These are phyloP conservation scores for Parauchenoglanis ngamensis DNA, from an alignment of 2,797 vertebrate genomes.

Conservation along the genomic window DNA sequence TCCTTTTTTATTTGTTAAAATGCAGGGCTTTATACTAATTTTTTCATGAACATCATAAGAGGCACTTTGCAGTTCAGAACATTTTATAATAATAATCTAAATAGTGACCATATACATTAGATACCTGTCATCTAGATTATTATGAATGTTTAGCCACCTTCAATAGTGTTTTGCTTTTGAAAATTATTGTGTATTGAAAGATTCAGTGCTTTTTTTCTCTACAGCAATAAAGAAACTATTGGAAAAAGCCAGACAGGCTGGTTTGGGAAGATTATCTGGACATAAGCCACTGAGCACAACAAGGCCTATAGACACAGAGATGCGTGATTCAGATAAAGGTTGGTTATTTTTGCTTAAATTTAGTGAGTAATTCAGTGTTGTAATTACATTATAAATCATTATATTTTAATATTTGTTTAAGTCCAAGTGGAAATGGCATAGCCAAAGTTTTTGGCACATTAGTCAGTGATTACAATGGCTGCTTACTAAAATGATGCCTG, in stretches of 20 bases:
- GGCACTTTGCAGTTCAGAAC: neutral
- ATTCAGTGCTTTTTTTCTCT: conserved; percentile 53
- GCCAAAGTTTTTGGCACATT: neutral
- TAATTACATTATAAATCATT: neutral
- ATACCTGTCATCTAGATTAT: neutral
- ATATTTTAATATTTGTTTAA: conserved; percentile 3
- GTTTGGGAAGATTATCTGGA: conserved; percentile 69
- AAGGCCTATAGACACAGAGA: conserved; percentile 75
- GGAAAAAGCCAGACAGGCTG: conserved; percentile 72
- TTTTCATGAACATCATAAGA: neutral
- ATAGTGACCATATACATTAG: neutral
- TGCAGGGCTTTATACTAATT: neutral
- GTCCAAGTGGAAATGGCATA: neutral
- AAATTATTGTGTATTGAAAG: neutral
- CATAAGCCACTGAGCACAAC: conserved; percentile 72
- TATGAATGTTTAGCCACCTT: conserved; percentile 19
- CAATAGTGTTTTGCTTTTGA: neutral
- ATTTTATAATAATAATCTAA: neutral
- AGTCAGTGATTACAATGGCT: neutral
- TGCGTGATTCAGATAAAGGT: conserved; percentile 91
- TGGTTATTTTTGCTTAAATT: conserved; percentile 36
- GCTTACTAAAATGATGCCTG: neutral
- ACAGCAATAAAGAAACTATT: conserved; percentile 73
- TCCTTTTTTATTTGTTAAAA: neutral
- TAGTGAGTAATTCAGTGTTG: neutral